Evolutionary conservation across 2,113 vertebrate species (phyloP), one percentile per base, ranked within the genome.

Genomic region (Arvicanthis niloticus): DNA sequence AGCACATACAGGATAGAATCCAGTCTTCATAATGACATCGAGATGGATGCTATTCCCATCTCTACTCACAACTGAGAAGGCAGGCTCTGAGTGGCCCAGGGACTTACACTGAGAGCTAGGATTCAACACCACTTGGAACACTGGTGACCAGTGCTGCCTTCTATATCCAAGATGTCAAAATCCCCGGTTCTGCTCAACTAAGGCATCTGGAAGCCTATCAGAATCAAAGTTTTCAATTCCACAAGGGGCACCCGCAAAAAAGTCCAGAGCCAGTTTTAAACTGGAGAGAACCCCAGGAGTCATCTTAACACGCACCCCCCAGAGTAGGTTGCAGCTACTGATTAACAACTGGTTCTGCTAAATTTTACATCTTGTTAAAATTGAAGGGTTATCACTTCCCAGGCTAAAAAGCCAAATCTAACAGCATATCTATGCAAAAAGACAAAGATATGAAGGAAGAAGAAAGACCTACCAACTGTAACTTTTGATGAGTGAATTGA

Each of bases 351-450:
- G 37, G 68, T 12, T 77, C n/a, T 26, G 8, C 56, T 80, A 90
- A 87, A 65, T 51, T 10, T 53, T 56, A 96, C 40, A 70, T 51
- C 34, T 62, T 51, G 37, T 87, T 80, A 17, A 85, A 95, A 76
- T 67, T 84, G 65, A 75, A 93, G n/a, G 62, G 88, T 93, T 53
- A 31, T 29, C 22, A 56, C 76, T 91, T 75, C 31, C 58, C 40
- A 96, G 62, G 73, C 60, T 85, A 87, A 91, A 89, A 80, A 77
- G n/a, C 48, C 67, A 97, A 94, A 94, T 24, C 82, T 24, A 87
- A 65, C 9, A 76, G 62, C 31, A 29, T 60, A 81, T 75, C 76
- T 58, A 34, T 62, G 88, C 91, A 86, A 94, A 96, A 94, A 91
- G 72, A 65, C 75, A 92, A 90, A 42, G 84, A 17, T 56, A 91